These are phyloP conservation scores for Drosophila serrata DNA, from an alignment of 1,140 invertebrate species.

Conservation along the genomic window DNA sequence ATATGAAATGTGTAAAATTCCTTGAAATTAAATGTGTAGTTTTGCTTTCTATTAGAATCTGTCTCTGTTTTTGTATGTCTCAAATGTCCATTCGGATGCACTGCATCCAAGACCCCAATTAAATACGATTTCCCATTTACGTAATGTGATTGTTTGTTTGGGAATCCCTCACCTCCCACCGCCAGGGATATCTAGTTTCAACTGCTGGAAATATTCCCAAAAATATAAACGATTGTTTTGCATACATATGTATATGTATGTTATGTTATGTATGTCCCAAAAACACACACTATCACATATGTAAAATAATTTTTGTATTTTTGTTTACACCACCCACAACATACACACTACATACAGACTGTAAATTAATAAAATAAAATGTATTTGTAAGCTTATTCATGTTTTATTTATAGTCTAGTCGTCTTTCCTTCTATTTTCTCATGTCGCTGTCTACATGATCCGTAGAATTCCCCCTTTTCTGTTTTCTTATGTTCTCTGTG, in stretches of 20 bases:
- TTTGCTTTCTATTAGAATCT: conserved; percentile 59
- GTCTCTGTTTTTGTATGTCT: conserved; percentile 26
- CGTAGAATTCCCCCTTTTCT: conserved; percentile 24
- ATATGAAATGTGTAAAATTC: conserved; percentile 55
- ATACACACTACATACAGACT: conserved; percentile 38
- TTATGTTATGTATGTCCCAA: conserved; percentile 19
- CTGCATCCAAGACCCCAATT: conserved; percentile 1
- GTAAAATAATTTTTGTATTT: conserved; percentile 54
- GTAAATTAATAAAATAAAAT: conserved; percentile 70
- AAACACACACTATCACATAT: conserved; percentile 45
- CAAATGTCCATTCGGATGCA: conserved; percentile 21
- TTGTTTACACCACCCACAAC: conserved; percentile 63
- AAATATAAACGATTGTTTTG: conserved; percentile 11
- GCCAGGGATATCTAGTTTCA: conserved; percentile 25
- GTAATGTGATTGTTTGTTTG: conserved; percentile 7
- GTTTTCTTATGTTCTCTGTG: conserved; percentile 23
- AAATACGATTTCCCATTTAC: background rate
- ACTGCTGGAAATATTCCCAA: conserved; percentile 34
- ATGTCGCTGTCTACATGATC: conserved; percentile 36
- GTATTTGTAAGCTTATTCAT: conserved; percentile 50
- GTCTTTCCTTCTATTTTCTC: conserved; percentile 9
- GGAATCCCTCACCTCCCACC: background rate
- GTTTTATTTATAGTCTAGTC: conserved; percentile 31
- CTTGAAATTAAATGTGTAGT: conserved; percentile 47
- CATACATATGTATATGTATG: conserved; percentile 10